phyloP scores from a whole-genome alignment of 1,140 invertebrate species.

The Acyrthosiphon pisum region DNA sequence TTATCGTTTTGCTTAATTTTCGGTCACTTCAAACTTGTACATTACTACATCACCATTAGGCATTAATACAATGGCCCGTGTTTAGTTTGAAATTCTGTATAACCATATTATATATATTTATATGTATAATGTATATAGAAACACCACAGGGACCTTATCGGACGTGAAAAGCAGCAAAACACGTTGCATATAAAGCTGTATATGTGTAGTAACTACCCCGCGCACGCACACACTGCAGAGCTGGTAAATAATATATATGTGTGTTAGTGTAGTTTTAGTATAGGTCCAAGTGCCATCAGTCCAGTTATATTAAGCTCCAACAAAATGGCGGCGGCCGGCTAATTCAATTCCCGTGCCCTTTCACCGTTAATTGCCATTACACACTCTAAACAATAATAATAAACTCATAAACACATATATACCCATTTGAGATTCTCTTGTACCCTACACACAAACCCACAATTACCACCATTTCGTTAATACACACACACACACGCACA shows the following conservation, averaged over 20 bases:
- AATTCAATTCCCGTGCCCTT: slow-evolving; percentile 35
- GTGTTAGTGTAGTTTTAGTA: background rate
- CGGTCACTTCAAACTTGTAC: background rate
- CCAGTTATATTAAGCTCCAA: slow-evolving; percentile 40
- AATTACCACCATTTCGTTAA: slow-evolving; percentile 38
- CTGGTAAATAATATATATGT: background rate
- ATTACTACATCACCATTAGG: background rate
- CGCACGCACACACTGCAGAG: background rate
- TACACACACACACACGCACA: background rate
- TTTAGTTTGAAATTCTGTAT: slow-evolving; percentile 29
- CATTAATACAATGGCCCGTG: background rate
- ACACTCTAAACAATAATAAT: slow-evolving; percentile 41
- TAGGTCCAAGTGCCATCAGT: slow-evolving; percentile 42
- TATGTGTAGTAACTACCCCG: background rate
- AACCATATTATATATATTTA: background rate
- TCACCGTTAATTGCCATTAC: slow-evolving; percentile 49
- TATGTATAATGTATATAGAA: background rate
- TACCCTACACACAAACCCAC: slow-evolving; percentile 4
- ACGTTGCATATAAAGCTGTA: background rate
- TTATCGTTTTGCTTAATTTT: background rate
- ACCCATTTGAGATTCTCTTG: background rate
- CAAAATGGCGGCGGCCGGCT: slow-evolving; percentile 38
- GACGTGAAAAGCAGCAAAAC: slow-evolving; percentile 29
- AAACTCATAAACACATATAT: background rate
- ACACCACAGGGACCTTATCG: slow-evolving; percentile 10